Percentiles rank a stretch among this genome's conserved stretches.
Evolutionary conservation across 2,888 invertebrate genomes (phyloP).

Genomic region (Lasioglossum marginatum): DNA sequence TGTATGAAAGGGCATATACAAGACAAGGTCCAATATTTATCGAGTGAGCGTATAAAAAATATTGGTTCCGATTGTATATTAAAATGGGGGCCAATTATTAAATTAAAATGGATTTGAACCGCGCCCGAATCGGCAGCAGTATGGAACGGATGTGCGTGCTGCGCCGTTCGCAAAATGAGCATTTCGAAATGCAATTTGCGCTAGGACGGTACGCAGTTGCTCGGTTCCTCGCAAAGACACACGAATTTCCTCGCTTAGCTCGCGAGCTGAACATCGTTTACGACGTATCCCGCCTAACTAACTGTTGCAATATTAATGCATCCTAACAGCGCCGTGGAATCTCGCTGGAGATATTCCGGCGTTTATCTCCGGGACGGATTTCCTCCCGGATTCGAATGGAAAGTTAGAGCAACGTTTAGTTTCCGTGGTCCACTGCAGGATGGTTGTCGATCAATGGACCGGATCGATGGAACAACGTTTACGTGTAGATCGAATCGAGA

Average conservation of each 20-base stretch:
- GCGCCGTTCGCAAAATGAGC: not conserved
- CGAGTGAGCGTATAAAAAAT: not conserved
- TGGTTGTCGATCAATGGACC: constrained; percentile 34
- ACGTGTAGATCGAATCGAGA: constrained; percentile 9
- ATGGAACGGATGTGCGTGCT: not conserved
- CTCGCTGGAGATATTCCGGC: not conserved
- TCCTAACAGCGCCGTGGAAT: not conserved
- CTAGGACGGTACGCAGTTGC: not conserved
- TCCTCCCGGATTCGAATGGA: not conserved
- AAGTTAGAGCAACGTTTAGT: not conserved
- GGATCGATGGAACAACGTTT: constrained; percentile 41
- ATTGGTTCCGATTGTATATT: not conserved
- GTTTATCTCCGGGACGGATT: constrained; percentile 6
- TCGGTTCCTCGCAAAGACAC: not conserved
- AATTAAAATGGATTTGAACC: not conserved
- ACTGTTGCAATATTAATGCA: constrained; percentile 16
- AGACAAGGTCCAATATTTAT: not conserved
- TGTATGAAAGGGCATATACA: too few relatives aligned
- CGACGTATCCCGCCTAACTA: constrained; percentile 10
- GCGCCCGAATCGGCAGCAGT: not conserved
- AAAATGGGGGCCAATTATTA: not conserved
- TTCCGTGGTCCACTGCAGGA: not conserved
- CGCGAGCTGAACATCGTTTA: not conserved
- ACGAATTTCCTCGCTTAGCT: not conserved
- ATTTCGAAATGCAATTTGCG: constrained; percentile 1